Evolutionary conservation across 2,797 vertebrate genomes (phyloP), one percentile per base, ranked within the genome.

Genomic region (Taeniopygia guttata): DNA sequence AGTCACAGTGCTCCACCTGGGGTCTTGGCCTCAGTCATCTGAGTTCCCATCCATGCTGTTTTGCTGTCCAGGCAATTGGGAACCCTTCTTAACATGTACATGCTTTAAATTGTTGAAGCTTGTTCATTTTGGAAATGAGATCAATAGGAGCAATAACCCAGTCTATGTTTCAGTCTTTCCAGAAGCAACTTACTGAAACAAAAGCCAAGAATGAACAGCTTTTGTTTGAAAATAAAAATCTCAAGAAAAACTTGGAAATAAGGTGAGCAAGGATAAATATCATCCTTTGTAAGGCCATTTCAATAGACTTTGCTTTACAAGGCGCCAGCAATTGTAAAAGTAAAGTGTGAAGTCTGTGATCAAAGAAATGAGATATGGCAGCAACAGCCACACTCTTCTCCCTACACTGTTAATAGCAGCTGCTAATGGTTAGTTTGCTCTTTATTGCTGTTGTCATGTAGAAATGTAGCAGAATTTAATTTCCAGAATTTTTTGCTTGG

Each of bases 211-310:
- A 98, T 2, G 97, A 98, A 60, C 94, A 97, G 74, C 98, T 98
- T 62, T 83, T 97, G 89, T 96, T 74, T 91, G 98, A 99, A 93
- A 98, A 98, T 34, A 88, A 95, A 89, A 93, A 78, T 32, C 97
- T 99, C 66, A 98, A 97, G 80, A 97, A 97, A 95, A 98, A 98
- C 80, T 84, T 99, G 95, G 98, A 98, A 94, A 96, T 79, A 40
- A 98, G 98, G 99, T 99, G 58, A 97, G 97, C 87, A 77, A 68
- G 80, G 40, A 64, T 69, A 89, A 79, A 38, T 34, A 55, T 38
- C 30, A 36, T 42, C 63, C 84, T 89, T 63, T 84, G 45, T 63
- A 73, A 79, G 43, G 20, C 16, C 22, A 26, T 58, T 84, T 83
- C 6, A 6, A 32, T 19, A 67, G 87, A 26, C 27, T 78, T 83